Evolutionary conservation across 1,140 invertebrate species (phyloP), one percentile per base, ranked within the genome.

Genomic region (Contarinia nasturtii): DNA sequence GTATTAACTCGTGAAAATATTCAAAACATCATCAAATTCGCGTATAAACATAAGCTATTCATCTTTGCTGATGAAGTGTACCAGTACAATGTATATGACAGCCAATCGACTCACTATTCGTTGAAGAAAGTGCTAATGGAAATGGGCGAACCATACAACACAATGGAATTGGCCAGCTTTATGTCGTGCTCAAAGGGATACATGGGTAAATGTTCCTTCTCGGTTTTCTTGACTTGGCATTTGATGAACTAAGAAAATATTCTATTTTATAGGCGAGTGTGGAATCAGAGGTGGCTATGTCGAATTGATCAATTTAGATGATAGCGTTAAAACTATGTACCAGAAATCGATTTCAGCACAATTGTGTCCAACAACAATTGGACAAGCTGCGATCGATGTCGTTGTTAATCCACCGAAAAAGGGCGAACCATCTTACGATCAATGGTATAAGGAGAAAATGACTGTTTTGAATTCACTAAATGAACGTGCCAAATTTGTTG

Each of bases 11-110:
- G 76, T 49, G 61, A 85, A 45, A 98, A 98, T 65, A 97, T 98
- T 54, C 77, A 89, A 59, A 73, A 84, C 44, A 79, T 98, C 45
- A 86, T 98, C 42, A 82, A 82, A 58, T 98, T 98, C 65, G 93
- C 94, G 0, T 69, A 93, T 46, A 74, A 85, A 53, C 75, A 92
- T 55, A 77, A 80, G 22, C 64, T 98, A 3, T 83, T 95, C 57
- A 60, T 99, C 4, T 66, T 99, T 54, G 93, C 94, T 40, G 95
- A 98, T 69, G 95, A 98, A 67, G 92, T 93, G 38, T 86, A 84
- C 53, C 94, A 98, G 67, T 82, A 96, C 57, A 98, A 98, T 65
- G 75, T 98, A 33, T 98, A 98, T 61, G 86, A 83, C 1, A 74
- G 83, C 47, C 76, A 80, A 34, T 85, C 82, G 49, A 68, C 82